Percentiles rank a stretch among this genome's conserved stretches.
phyloP scores from a whole-genome alignment of 1,140 invertebrate species.

The Aphis gossypii region DNA sequence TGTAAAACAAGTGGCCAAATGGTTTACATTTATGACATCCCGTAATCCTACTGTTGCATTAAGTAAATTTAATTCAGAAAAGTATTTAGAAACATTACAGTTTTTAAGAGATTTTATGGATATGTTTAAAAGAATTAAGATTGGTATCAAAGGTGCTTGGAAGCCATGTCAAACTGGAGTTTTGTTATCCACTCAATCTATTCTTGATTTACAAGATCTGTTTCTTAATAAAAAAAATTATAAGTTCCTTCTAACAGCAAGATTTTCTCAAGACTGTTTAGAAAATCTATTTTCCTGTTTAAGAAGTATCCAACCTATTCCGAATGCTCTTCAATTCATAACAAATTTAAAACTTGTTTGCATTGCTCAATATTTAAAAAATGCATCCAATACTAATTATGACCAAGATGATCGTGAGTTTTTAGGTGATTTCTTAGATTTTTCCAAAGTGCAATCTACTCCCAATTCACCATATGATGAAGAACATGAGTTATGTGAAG shows the following conservation, averaged over 20 bases:
- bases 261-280: not conserved
- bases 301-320: not conserved
- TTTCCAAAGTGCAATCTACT: no score
- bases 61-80: no score
- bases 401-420: not conserved
- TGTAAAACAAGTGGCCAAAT: no score
- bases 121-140: not conserved
- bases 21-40: no score
- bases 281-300: not conserved
- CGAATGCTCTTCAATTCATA: not conserved
- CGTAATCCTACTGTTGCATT: no score
- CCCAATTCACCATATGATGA: no score
- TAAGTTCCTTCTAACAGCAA: not conserved
- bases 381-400: not conserved
- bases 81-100: no score
- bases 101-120: no score
- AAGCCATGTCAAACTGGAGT: not conserved
- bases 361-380: not conserved
- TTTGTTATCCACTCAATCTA: not conserved
- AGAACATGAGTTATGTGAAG: no score
- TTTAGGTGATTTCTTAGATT: not conserved
- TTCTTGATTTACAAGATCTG: not conserved
- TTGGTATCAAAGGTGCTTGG: not conserved
- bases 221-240: not conserved
- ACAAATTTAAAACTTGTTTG: not conserved